Conservation (phyloP, 2,888 invertebrate species). For the Actias luna region DNA sequence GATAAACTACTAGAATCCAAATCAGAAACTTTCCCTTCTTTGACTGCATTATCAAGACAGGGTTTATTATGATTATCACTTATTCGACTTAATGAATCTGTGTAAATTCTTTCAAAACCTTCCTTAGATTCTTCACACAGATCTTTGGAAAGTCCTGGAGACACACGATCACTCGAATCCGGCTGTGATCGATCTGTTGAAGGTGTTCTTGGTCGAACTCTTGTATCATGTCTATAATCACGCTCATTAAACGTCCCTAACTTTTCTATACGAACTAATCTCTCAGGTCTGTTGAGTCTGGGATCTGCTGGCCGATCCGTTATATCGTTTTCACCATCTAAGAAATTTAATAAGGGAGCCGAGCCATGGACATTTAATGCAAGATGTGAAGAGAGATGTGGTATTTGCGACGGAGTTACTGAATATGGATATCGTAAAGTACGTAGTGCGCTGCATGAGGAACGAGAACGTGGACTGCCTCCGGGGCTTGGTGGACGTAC, state of each 20-base stretch:
- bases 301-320: constrained; percentile 42
- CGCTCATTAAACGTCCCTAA: constrained; percentile 46
- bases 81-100: constrained; percentile 31
- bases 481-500: constrained; percentile 88
- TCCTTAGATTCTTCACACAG: constrained; percentile 46
- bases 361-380: background rate
- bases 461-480: constrained; percentile 67
- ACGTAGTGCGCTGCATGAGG: constrained; percentile 65
- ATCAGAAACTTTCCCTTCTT: constrained; percentile 21
- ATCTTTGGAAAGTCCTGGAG: constrained; percentile 18
- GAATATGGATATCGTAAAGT: constrained; percentile 89
- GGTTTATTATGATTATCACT: constrained; percentile 28
- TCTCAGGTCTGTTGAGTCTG: constrained; percentile 44
- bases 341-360: constrained; percentile 2
- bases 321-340: constrained; percentile 13
- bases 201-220: constrained; percentile 81
- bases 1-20: constrained; percentile 25
- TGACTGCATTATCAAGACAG: constrained; percentile 25
- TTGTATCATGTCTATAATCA: constrained; percentile 45
- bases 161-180: constrained; percentile 39
- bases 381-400: constrained; percentile 18
- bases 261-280: constrained; percentile 39
- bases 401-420: constrained; percentile 84
- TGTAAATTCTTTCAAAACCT: constrained; percentile 35
- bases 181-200: constrained; percentile 46